Base-by-base conservation (phyloP, 2,888 invertebrate species). In the Penaeus monodon region DNA sequence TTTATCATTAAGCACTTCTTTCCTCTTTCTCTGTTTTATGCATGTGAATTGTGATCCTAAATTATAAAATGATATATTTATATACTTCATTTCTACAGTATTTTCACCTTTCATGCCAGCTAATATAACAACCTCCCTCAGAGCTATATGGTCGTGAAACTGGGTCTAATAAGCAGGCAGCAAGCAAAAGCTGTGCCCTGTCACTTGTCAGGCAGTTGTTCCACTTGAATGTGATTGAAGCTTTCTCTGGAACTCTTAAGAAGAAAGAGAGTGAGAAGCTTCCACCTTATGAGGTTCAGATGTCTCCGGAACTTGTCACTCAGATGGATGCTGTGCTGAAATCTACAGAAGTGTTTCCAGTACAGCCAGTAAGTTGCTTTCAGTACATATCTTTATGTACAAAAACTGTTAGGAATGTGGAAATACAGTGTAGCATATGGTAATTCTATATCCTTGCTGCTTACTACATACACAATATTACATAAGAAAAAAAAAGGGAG, bases 141-240 rank as follows among this genome's bases (percentile, higher is more conserved):
- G 77, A 88, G 38, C 91, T 94, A n/a, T 91, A 91, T 89, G 98
- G 97, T 0, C 94, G 97, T 84, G 99, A 99, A 92, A 96, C 97
- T 20, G 99, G 98, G 0, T 99, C 98, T 0, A 99, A 97, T 92
- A 99, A 99, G 92, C 91, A 90, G 79, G 95, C 96, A 0, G 98
- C 99, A 0, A 98, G 98, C 91, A 98, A 98, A 93, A 97, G 97
- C 33, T 99, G 99, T 92, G 99, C 99, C 0, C 93, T 99, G 68
- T 99, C 99, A 0, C 93, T 99, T 27, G 97, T 99, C 0, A 94
- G 99, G 2, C 99, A 99, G 92, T 93, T 99, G 66, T 99, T 95
- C 93, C 99, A 99, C 94, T 94, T 98, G 90, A 96, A 97, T 82
- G 97, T 98, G 0, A 96, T 99, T 90, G 98, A 98, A 92, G 94